Conservation (phyloP, 2,113 vertebrate species). For the Calypte anna region DNA sequence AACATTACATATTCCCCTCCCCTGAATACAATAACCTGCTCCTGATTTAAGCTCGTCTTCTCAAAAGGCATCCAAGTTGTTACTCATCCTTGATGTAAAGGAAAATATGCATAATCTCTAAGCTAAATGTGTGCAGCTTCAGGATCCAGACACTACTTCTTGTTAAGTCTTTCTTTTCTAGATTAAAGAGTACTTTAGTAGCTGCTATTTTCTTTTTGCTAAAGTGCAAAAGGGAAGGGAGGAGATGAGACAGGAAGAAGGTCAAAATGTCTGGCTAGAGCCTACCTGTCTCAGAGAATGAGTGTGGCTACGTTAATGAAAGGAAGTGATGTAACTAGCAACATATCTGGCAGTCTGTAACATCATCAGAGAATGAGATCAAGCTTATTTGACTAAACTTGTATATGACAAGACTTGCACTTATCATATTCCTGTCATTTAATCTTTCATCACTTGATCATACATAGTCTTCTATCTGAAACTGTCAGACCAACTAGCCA, state of each 20-base stretch:
- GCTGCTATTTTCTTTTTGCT: not conserved
- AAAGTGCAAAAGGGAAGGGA: constrained; percentile 16
- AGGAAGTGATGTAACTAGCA: constrained; percentile 43
- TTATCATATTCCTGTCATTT: constrained; percentile 39
- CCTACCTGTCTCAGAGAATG: not conserved
- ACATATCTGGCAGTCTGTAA: not conserved
- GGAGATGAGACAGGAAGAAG: constrained; percentile 1
- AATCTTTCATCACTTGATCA: not conserved
- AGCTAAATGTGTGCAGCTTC: not conserved
- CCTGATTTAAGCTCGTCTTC: not conserved
- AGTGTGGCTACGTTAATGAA: constrained; percentile 25
- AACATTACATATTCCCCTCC: not conserved
- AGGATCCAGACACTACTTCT: not conserved
- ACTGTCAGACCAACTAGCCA: not conserved
- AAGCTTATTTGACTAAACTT: constrained; percentile 52
- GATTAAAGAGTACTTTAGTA: constrained; percentile 30
- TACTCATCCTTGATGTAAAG: not conserved
- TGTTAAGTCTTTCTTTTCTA: not conserved
- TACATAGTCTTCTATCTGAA: not conserved
- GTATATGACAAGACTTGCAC: not conserved
- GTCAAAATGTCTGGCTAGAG: not conserved
- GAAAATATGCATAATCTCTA: not conserved
- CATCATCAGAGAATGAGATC: constrained; percentile 17
- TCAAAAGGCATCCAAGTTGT: not conserved
- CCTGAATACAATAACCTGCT: not conserved